Conservation (phyloP, 2,888 invertebrate genomes). For the Ormyrus nitidulus region DNA sequence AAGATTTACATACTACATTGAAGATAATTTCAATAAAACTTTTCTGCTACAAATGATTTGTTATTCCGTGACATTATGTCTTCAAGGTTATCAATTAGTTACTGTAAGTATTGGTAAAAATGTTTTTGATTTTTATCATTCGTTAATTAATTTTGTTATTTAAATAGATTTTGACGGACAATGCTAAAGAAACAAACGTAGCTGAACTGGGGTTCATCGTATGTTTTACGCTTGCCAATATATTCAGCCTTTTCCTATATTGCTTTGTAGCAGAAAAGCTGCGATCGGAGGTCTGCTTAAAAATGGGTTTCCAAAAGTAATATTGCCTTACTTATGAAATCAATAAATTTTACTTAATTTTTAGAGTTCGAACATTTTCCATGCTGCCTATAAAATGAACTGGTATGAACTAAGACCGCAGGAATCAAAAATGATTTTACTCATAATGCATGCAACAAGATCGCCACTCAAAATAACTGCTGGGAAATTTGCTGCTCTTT, state of each 20-base stretch:
- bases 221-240: neutral
- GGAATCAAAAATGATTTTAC: constrained; percentile 58
- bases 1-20: constrained; percentile 61
- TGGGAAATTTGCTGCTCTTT: constrained; percentile 64
- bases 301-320: neutral
- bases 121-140: neutral
- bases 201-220: neutral
- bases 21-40: constrained; percentile 63
- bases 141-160: neutral
- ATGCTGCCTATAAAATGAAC: constrained; percentile 5
- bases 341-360: neutral
- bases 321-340: neutral
- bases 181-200: neutral
- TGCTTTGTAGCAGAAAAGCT: constrained; percentile 55
- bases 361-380: neutral
- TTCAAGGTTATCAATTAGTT: constrained; percentile 63
- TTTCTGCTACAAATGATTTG: constrained; percentile 62
- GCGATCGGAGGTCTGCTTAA: neutral
- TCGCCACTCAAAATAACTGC: constrained; percentile 62
- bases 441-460: constrained; percentile 58
- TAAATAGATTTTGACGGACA: neutral
- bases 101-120: constrained; percentile 57
- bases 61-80: constrained; percentile 62
- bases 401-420: constrained; percentile 60
- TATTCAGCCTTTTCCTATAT: constrained; percentile 46